Conservation (phyloP, 2,113 vertebrate species). For the Ciconia boyciana region DNA sequence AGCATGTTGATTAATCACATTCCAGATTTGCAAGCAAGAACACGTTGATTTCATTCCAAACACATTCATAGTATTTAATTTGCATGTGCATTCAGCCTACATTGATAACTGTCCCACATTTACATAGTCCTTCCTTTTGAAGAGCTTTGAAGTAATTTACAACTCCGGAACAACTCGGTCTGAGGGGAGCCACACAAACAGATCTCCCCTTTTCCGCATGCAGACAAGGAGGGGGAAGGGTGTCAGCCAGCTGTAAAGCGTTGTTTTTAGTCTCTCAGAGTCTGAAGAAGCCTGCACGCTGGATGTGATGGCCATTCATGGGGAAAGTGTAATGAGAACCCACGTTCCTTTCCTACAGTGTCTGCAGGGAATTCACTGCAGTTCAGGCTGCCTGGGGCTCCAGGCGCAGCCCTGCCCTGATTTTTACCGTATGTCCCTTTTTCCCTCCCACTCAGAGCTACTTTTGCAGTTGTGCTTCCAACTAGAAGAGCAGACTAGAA, state of each 20-base stretch:
- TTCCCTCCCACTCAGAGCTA: neutral
- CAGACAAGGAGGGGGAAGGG: neutral
- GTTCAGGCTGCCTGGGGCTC: neutral
- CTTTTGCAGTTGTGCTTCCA: neutral
- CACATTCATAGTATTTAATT: neutral
- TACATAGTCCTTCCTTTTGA: neutral
- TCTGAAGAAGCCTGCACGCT: neutral
- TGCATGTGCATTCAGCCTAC: neutral
- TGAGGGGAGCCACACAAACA: neutral
- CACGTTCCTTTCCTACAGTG: neutral
- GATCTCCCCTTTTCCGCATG: accelerated
- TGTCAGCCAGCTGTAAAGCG: neutral
- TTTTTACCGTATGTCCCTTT: neutral
- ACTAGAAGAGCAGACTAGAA: neutral
- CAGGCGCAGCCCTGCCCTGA: neutral
- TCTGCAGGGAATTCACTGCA: neutral
- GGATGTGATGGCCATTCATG: neutral
- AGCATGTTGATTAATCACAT: neutral
- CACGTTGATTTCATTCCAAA: neutral
- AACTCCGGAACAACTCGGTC: neutral
- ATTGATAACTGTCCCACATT: neutral
- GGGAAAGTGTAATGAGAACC: neutral
- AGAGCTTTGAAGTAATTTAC: neutral
- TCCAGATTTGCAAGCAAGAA: neutral
- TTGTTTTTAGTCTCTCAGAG: neutral